phyloP scores from a whole-genome alignment of 2,888 invertebrate species.

The Disparrhopalites patrizii region DNA sequence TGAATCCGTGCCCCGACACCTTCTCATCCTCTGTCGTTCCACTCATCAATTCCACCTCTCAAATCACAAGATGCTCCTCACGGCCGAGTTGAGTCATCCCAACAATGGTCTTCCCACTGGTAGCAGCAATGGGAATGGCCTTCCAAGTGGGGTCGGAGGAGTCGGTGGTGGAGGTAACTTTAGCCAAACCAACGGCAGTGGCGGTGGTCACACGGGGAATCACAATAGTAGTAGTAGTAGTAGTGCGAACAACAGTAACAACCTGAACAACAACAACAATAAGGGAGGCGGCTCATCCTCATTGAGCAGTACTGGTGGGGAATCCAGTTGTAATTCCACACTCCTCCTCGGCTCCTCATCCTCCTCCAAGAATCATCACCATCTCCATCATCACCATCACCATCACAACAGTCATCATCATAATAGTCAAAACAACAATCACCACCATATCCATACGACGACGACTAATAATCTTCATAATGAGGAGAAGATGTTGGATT shows the following conservation, averaged over 20 bases:
- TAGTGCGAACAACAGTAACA: conserved; percentile 13
- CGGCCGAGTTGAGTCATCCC: conserved; percentile 16
- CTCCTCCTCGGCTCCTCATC: conserved; percentile 21
- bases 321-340: conserved; percentile 42
- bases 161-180: conserved; percentile 6
- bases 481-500: conserved; percentile 48
- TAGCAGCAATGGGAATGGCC: conserved; percentile 14
- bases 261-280: too few relatives aligned
- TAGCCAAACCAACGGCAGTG: conserved; percentile 11
- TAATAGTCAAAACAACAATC: conserved; percentile 29
- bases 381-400: too few relatives aligned
- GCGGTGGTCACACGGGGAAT: too few relatives aligned
- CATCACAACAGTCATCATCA: too few relatives aligned
- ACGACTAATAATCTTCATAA: conserved; percentile 33
- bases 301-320: conserved; percentile 33
- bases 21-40: conserved; percentile 80
- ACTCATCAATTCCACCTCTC: conserved; percentile 86
- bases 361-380: too few relatives aligned
- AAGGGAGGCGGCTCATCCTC: conserved; percentile 17
- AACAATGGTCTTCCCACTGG: conserved; percentile 12
- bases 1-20: conserved; percentile 89
- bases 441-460: background rate
- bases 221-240: conserved; percentile 11
- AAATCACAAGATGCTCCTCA: conserved; percentile 41
- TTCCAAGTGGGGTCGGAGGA: background rate